Percentiles rank a stretch among this genome's conserved stretches.
Evolutionary conservation across 2,113 vertebrate species (phyloP).

Genomic region (Gasterosteus aculeatus): DNA sequence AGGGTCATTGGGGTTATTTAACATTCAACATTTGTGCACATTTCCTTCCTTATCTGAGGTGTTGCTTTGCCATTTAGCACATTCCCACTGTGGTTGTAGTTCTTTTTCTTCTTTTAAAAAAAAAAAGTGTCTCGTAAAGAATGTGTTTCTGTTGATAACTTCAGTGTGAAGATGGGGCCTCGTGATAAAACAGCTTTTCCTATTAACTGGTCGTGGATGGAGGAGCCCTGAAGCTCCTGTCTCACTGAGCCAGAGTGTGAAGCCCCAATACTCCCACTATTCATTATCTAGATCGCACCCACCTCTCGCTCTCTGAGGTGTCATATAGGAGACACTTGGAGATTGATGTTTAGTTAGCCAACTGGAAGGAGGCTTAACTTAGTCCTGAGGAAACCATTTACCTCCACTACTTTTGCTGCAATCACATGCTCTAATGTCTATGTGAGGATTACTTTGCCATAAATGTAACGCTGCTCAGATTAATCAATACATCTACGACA

Average conservation of each 20-base stretch:
- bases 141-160: constrained; percentile 62
- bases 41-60: constrained; percentile 10
- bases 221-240: constrained; percentile 52
- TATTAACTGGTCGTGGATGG: constrained; percentile 56
- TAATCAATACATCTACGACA: not conserved
- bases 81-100: constrained; percentile 30
- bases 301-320: constrained; percentile 37
- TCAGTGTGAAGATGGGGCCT: constrained; percentile 41
- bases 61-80: constrained; percentile 44
- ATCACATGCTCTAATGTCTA: not conserved
- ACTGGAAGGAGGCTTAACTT: constrained; percentile 22
- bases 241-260: constrained; percentile 55
- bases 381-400: constrained; percentile 48
- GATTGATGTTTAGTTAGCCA: constrained; percentile 54
- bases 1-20: not conserved
- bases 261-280: constrained; percentile 58
- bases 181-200: constrained; percentile 62
- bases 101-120: not conserved
- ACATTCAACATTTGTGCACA: not conserved
- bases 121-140: constrained; percentile 25
- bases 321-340: constrained; percentile 45
- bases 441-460: not conserved
- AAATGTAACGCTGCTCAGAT: not conserved
- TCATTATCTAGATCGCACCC: constrained; percentile 67
- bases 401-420: not conserved